Evolutionary conservation across 2,113 vertebrate species (phyloP).

Genomic region (Eupsittula cactorum): DNA sequence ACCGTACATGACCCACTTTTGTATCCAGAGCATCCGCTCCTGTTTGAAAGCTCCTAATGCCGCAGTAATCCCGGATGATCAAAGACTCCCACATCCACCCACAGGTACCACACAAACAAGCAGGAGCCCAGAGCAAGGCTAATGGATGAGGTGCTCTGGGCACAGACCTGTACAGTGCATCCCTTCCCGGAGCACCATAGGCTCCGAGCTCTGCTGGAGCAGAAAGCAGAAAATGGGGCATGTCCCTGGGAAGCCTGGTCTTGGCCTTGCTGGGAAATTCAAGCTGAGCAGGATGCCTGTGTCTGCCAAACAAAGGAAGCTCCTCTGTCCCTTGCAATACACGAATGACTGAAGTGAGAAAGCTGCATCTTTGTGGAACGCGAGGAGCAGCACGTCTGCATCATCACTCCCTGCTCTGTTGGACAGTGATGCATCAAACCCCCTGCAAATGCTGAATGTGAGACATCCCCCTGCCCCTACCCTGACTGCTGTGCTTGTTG

Average conservation of each 20-base stretch:
- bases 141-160: not conserved
- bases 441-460: rapidly evolving
- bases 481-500: rapidly evolving
- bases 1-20: not conserved
- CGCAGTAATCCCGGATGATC: not conserved
- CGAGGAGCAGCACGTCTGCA: not conserved
- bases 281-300: not conserved
- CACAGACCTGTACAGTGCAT: rapidly evolving
- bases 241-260: not conserved
- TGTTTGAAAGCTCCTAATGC: not conserved
- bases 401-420: rapidly evolving
- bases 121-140: not conserved
- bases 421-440: rapidly evolving
- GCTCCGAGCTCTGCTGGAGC: not conserved
- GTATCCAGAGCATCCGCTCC: not conserved
- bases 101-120: not conserved
- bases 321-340: not conserved
- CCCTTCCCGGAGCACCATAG: not conserved
- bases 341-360: rapidly evolving
- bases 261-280: rapidly evolving
- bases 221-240: slow-evolving; percentile 15
- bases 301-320: rapidly evolving
- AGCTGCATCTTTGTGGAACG: not conserved
- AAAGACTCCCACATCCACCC: not conserved
- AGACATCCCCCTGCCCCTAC: not conserved